These are phyloP conservation scores for Tapera naevia DNA, from an alignment of 2,797 vertebrate genomes.

Conservation along the genomic window DNA sequence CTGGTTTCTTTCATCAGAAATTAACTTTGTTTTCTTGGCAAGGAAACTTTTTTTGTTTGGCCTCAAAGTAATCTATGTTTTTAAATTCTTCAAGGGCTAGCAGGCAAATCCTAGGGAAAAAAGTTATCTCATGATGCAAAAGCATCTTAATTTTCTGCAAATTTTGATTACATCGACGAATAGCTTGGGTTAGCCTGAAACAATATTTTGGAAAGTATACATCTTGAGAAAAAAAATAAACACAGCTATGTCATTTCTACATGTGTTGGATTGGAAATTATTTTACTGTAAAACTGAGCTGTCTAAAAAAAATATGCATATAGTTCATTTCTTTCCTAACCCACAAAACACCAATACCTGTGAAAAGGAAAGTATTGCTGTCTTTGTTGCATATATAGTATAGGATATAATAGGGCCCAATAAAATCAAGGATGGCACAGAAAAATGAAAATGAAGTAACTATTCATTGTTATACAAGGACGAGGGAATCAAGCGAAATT, in stretches of 20 bases:
- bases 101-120: background rate
- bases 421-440: background rate
- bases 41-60: background rate
- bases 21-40: background rate
- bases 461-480: background rate
- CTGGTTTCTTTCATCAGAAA: background rate
- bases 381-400: background rate
- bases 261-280: background rate
- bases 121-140: background rate
- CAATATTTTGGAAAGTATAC: background rate
- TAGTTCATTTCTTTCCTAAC: background rate
- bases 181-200: background rate
- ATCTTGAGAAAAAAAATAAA: background rate
- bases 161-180: background rate
- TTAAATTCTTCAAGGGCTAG: background rate
- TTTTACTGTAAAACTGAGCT: background rate
- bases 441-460: background rate
- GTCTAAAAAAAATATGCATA: background rate
- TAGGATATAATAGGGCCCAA: background rate
- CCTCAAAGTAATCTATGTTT: background rate
- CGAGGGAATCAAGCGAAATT: background rate
- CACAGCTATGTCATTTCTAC: background rate
- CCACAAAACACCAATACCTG: background rate
- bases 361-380: background rate
- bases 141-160: background rate